A percentile compares a stretch with the other conserved stretches of the same genome.
Conservation (phyloP, 2,113 vertebrate genomes). For the Ceratotherium simum region DNA sequence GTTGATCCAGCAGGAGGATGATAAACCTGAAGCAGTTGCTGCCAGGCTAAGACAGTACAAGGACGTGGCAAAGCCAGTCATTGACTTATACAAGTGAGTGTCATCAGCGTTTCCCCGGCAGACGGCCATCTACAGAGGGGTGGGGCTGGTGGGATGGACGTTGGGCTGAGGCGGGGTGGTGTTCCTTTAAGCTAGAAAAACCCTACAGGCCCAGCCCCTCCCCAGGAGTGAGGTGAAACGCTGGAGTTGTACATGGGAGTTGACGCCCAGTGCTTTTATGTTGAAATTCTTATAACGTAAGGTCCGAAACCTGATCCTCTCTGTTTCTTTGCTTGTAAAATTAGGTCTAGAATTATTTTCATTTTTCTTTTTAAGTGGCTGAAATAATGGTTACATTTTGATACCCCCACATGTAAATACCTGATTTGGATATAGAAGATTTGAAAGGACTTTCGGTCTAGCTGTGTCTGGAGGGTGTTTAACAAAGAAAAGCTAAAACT, state of each 20-base stretch:
- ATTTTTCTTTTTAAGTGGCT: neutral
- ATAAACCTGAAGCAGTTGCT: slow-evolving; percentile 94
- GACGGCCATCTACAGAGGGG: rapidly evolving
- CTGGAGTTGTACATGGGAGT: neutral
- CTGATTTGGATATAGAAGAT: neutral
- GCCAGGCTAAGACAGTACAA: slow-evolving; percentile 95
- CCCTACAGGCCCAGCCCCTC: neutral
- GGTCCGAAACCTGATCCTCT: neutral
- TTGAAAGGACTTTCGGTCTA: neutral
- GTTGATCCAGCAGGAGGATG: slow-evolving; percentile 94
- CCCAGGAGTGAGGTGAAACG: neutral
- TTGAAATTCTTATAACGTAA: neutral
- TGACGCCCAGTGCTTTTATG: neutral
- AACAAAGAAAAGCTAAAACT: neutral
- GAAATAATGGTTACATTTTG: neutral
- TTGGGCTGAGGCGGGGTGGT: neutral
- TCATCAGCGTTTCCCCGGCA: rapidly evolving
- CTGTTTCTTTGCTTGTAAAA: neutral
- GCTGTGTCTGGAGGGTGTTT: neutral
- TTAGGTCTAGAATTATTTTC: neutral
- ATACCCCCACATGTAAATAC: neutral
- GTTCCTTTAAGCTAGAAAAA: neutral
- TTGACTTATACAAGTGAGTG: slow-evolving; percentile 96
- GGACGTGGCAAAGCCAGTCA: slow-evolving; percentile 96
- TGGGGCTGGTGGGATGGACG: neutral